A percentile compares a stretch with the other conserved stretches of the same genome.
Conservation (phyloP, 1,140 invertebrate species). For the Drosophila sucinea region DNA sequence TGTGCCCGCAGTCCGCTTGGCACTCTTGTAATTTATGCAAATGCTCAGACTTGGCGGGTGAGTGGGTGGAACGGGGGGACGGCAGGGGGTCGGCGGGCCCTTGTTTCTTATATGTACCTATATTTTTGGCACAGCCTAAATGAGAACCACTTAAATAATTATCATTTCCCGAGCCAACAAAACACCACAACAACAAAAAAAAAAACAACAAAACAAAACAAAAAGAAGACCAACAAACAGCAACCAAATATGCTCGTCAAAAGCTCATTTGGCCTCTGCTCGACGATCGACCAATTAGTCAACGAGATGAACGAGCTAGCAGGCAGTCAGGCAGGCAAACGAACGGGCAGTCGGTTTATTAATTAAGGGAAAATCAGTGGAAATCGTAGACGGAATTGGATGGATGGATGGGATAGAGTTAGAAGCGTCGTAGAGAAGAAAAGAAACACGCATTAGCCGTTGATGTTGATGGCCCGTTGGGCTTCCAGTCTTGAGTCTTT, state of each 20-base stretch:
- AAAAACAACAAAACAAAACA: not conserved
- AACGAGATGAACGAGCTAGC: slow-evolving; percentile 52
- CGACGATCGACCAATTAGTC: slow-evolving; percentile 73
- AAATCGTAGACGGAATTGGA: slow-evolving; percentile 31
- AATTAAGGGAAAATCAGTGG: slow-evolving; percentile 74
- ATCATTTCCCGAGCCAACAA: slow-evolving; percentile 68
- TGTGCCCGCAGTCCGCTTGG: not conserved
- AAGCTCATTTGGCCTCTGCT: slow-evolving; percentile 62
- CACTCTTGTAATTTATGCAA: slow-evolving; percentile 75
- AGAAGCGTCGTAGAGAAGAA: not conserved
- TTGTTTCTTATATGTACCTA: slow-evolving; percentile 13
- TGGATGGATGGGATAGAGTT: slow-evolving; percentile 7
- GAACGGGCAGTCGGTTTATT: slow-evolving; percentile 61
- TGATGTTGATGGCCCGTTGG: slow-evolving; percentile 70
- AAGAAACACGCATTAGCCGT: slow-evolving; percentile 61
- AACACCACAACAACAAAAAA: not conserved
- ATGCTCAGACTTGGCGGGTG: slow-evolving; percentile 31
- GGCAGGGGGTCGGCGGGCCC: not conserved
- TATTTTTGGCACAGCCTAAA: slow-evolving; percentile 63
- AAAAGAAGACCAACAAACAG: slow-evolving; percentile 8
- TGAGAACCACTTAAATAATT: slow-evolving; percentile 77
- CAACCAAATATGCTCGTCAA: slow-evolving; percentile 62
- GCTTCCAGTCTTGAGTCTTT: slow-evolving; percentile 70
- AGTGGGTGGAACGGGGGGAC: not conserved
- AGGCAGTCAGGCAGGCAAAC: slow-evolving; percentile 12